phyloP scores from a whole-genome alignment of 2,113 vertebrate genomes.

The Cottus gobio region DNA sequence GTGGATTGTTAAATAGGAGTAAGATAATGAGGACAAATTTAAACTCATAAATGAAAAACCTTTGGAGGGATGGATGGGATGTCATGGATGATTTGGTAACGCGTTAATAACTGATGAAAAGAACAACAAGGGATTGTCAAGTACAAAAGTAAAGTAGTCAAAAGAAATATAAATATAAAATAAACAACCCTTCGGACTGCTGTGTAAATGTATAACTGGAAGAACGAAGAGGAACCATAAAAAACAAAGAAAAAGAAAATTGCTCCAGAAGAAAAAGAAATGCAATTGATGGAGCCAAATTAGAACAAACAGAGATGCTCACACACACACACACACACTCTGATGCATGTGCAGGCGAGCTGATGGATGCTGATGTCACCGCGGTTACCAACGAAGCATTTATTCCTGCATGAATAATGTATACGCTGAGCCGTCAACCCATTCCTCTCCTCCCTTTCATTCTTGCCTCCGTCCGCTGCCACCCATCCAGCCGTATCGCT shows the following conservation, averaged over 20 bases:
- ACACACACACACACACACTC: not conserved
- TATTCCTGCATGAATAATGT: conserved; percentile 68
- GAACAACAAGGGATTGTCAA: not conserved
- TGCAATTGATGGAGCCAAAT: not conserved
- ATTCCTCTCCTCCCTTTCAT: conserved; percentile 16
- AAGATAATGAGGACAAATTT: not conserved
- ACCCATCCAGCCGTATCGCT: conserved; percentile 60
- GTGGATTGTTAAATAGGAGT: not conserved
- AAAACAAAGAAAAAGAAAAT: not conserved
- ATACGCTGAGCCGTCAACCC: conserved; percentile 46
- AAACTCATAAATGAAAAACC: too few relatives aligned
- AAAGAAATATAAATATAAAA: not conserved
- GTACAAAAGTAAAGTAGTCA: not conserved
- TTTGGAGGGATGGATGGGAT: not conserved
- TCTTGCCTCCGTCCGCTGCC: conserved; percentile 10
- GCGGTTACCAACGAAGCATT: conserved; percentile 55
- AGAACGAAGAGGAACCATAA: not conserved
- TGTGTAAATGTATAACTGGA: not conserved
- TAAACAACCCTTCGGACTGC: not conserved
- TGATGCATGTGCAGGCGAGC: conserved; percentile 1
- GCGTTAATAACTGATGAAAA: not conserved
- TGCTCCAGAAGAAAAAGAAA: not conserved
- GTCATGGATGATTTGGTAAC: not conserved
- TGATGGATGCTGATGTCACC: conserved; percentile 74
- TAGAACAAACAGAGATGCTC: conserved; percentile 4